Evolutionary conservation across 1,140 invertebrate genomes (phyloP), one percentile per base, ranked within the genome.

Genomic region (Penaeus vannamei): DNA sequence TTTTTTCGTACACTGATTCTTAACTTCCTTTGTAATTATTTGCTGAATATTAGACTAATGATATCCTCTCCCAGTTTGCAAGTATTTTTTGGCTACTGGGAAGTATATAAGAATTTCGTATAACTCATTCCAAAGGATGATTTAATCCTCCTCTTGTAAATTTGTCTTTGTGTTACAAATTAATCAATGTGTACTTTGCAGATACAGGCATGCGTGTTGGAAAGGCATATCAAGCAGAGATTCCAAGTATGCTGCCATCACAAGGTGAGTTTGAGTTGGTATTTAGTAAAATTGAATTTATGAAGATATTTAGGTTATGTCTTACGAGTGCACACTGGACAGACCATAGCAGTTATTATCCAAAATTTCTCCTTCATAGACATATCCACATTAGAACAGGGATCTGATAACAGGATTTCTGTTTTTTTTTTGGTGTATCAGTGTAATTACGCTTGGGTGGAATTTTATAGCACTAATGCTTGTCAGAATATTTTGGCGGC

Each of bases 141-240:
- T 84, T 22, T 19, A 60, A 29, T 29, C 59, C 23, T 62, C 60
- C 26, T 76, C 59, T 12, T 2, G 26, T 36, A 20, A 76, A 19
- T 32, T 36, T 76, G 72, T 76, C 42, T 80, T 53, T 53, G 53
- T 53, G 10, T 53, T 53, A 53, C 53, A 53, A 53, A 10, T 53
- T 42, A 1, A 17, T 53, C 12, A 17, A 10, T 53, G 5, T 12
- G 14, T 81, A 19, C 36, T 91, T 92, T 91, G 94, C 95, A 96
- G 96, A 96, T 91, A 97, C 97, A 94, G 98, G 98, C 93, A 99
- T 99, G 93, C 95, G 98, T 92, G 97, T 99, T 92, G 98, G 98
- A 59, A 94, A 96, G 92, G 98, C 98, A 93, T 99, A 97, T 93
- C 98, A 99, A 94, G 97, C 97, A 26, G 95, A 96, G 87, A 96